These are phyloP conservation scores for Scolopax bukidnonensis DNA, from an alignment of 2,797 vertebrate species.

Conservation along the genomic window DNA sequence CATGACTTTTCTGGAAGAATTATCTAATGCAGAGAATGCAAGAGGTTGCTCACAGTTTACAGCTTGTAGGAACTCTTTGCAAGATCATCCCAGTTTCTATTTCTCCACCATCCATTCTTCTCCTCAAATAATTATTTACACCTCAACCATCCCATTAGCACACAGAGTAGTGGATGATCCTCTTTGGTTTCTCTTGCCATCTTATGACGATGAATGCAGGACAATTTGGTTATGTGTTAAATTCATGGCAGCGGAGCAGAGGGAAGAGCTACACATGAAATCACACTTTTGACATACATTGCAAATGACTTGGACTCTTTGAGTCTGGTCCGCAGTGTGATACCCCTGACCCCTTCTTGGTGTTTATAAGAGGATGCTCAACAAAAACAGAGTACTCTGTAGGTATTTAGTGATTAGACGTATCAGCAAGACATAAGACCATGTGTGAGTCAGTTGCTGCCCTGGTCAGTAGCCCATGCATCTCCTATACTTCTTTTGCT, in stretches of 20 bases:
- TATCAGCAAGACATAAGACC: background rate
- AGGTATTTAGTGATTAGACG: background rate
- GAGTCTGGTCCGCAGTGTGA: background rate
- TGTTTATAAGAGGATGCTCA: background rate
- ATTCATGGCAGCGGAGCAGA: background rate
- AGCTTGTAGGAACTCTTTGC: background rate
- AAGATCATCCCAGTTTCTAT: background rate
- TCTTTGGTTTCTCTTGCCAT: background rate
- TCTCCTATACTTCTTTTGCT: background rate
- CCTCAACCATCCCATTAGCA: background rate
- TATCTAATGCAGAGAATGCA: background rate
- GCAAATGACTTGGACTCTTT: background rate
- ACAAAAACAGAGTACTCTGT: background rate
- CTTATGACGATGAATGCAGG: background rate
- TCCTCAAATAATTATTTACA: background rate
- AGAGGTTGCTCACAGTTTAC: background rate
- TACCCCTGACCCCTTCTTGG: background rate
- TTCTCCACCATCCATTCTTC: background rate
- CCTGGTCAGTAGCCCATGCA: background rate
- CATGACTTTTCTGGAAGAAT: background rate
- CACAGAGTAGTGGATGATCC: background rate
- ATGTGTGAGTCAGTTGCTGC: accelerated
- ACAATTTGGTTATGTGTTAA: background rate
- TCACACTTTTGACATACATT: background rate
- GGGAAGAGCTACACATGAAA: background rate